Percentiles rank a stretch among this genome's conserved stretches.
These are phyloP conservation scores for Scaptomyza hsui DNA, from an alignment of 1,140 invertebrate genomes.

Conservation along the genomic window DNA sequence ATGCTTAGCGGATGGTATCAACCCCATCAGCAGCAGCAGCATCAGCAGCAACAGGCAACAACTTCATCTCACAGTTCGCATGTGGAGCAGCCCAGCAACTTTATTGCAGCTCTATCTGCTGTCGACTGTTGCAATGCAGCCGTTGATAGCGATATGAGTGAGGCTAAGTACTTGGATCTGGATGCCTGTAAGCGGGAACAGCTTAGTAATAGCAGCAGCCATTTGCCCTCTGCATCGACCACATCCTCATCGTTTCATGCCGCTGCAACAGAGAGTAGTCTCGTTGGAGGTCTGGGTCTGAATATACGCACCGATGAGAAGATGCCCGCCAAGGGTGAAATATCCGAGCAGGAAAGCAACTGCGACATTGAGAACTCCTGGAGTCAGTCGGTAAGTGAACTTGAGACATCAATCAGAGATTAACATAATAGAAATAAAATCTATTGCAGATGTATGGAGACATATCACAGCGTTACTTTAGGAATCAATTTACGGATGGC, in stretches of 20 bases:
- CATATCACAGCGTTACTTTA: slow-evolving; percentile 77
- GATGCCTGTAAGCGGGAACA: slow-evolving; percentile 80
- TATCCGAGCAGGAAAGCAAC: slow-evolving; percentile 93
- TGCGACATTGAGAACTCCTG: slow-evolving; percentile 89
- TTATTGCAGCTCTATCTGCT: slow-evolving; percentile 65
- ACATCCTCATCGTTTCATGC: slow-evolving; percentile 76
- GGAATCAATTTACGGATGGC: slow-evolving; percentile 68
- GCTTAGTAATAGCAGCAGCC: slow-evolving; percentile 61
- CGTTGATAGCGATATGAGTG: slow-evolving; percentile 57
- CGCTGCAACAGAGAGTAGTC: slow-evolving; percentile 73
- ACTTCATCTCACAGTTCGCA: slow-evolving; percentile 42
- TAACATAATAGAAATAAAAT: background rate
- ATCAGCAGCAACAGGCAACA: slow-evolving; percentile 30
- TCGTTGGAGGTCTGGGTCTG: slow-evolving; percentile 85
- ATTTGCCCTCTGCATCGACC: slow-evolving; percentile 66
- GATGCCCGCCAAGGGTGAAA: slow-evolving; percentile 92
- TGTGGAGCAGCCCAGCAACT: slow-evolving; percentile 64
- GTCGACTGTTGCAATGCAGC: slow-evolving; percentile 69
- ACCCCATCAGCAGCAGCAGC: slow-evolving; percentile 16
- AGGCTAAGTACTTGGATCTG: slow-evolving; percentile 76
- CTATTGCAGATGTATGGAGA: slow-evolving; percentile 75
- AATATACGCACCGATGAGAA: slow-evolving; percentile 92
- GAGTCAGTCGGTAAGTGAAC: slow-evolving; percentile 85
- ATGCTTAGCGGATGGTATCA: slow-evolving; percentile 55
- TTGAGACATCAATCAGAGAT: too few species aligned